phyloP scores from a whole-genome alignment of 2,888 invertebrate genomes.

The Eudasyphora cyanicolor region DNA sequence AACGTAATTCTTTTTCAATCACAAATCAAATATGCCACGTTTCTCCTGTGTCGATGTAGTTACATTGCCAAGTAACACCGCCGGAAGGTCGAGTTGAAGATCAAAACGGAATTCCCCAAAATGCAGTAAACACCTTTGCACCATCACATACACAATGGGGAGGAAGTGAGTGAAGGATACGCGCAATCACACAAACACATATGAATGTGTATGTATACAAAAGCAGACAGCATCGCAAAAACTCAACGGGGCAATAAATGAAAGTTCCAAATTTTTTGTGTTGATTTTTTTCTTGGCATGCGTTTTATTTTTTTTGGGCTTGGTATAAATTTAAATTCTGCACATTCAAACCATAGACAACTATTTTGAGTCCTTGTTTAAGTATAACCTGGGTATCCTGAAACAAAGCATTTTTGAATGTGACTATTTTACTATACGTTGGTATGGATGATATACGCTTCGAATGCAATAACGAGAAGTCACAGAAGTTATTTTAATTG shows the following conservation, averaged over 20 bases:
- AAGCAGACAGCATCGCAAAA: conserved; percentile 20
- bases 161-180: neutral
- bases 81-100: neutral
- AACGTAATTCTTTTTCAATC: conserved; percentile 63
- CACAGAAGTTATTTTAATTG: no score
- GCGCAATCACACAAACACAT: neutral
- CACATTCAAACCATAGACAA: no score
- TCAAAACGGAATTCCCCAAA: conserved; percentile 47
- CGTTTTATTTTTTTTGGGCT: neutral
- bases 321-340: neutral
- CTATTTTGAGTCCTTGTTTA: no score
- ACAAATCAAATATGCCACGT: conserved; percentile 63
- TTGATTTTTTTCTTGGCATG: neutral
- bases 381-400: no score
- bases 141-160: conserved; percentile 1
- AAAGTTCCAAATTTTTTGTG: neutral
- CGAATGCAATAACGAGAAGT: no score
- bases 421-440: no score
- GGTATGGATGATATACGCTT: no score
- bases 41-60: neutral
- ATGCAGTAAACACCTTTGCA: conserved; percentile 64
- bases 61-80: no score
- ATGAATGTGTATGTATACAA: neutral
- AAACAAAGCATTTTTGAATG: no score
- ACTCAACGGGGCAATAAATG: conserved; percentile 53